phyloP scores from a whole-genome alignment of 2,113 vertebrate species.

The Mixornis gularis region DNA sequence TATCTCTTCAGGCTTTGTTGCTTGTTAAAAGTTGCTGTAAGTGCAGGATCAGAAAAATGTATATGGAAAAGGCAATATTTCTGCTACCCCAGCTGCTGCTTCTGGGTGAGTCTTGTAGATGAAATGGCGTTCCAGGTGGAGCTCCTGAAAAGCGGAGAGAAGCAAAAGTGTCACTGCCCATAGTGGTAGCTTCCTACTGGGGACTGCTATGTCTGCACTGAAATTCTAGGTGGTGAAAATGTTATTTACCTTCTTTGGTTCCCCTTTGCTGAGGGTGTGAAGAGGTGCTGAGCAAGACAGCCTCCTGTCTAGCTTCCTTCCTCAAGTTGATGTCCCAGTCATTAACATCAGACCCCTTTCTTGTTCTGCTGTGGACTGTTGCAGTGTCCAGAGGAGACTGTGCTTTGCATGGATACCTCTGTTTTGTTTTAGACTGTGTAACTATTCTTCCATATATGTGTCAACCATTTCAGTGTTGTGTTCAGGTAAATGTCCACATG shows the following conservation, averaged over 20 bases:
- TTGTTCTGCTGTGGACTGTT: too few relatives aligned
- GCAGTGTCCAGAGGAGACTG: not conserved
- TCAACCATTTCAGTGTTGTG: not conserved
- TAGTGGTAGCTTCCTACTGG: not conserved
- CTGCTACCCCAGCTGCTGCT: not conserved
- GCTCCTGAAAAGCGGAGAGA: not conserved
- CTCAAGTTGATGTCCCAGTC: not conserved
- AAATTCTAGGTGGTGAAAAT: not conserved
- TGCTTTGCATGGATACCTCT: not conserved
- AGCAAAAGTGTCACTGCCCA: fast-evolving
- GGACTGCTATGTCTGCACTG: not conserved
- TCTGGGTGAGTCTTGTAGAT: not conserved
- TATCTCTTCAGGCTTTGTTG: not conserved
- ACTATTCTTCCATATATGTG: not conserved
- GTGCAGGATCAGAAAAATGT: not conserved
- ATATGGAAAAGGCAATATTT: fast-evolving
- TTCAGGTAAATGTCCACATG: not conserved
- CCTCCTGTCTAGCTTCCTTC: not conserved
- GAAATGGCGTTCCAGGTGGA: not conserved
- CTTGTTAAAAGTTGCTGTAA: not conserved
- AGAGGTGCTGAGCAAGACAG: not conserved
- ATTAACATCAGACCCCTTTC: not conserved
- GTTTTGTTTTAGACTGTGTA: not conserved
- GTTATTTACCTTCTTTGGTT: not conserved
- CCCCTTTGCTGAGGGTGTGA: not conserved